These are phyloP conservation scores for Standfussiana lucernea DNA, from an alignment of 2,888 invertebrate genomes.

Conservation along the genomic window DNA sequence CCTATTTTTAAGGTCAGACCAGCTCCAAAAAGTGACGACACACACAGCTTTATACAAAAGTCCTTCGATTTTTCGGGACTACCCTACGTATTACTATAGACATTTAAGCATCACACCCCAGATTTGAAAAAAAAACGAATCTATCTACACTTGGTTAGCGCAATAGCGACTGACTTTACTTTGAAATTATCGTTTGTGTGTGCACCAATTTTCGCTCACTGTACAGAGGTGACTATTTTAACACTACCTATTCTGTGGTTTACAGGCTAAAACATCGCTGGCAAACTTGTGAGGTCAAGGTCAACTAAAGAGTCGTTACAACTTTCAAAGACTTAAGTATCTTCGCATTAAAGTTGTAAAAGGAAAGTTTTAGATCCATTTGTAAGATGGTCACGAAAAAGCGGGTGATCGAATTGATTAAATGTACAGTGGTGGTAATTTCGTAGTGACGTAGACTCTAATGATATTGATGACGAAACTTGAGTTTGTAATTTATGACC, in stretches of 20 bases:
- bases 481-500: too few relatives aligned
- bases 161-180: neutral
- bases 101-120: neutral
- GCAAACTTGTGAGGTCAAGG: slow-evolving; percentile 41
- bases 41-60: too few relatives aligned
- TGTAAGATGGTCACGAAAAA: slow-evolving; percentile 32
- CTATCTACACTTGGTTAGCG: neutral
- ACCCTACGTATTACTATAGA: neutral
- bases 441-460: slow-evolving; percentile 3
- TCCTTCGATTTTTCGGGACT: too few relatives aligned
- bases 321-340: slow-evolving; percentile 49
- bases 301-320: slow-evolving; percentile 45
- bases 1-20: neutral
- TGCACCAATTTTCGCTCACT: neutral
- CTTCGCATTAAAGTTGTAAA: slow-evolving; percentile 50
- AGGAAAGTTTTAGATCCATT: slow-evolving; percentile 49
- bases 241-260: neutral
- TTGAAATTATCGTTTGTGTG: neutral
- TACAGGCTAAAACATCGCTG: slow-evolving; percentile 19
- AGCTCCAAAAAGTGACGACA: too few relatives aligned
- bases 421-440: slow-evolving; percentile 22
- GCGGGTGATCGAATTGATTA: slow-evolving; percentile 36
- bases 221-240: neutral
- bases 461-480: neutral
- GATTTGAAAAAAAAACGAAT: neutral